Conservation (phyloP, 2,888 invertebrate genomes). For the Phymatocera aterrima region DNA sequence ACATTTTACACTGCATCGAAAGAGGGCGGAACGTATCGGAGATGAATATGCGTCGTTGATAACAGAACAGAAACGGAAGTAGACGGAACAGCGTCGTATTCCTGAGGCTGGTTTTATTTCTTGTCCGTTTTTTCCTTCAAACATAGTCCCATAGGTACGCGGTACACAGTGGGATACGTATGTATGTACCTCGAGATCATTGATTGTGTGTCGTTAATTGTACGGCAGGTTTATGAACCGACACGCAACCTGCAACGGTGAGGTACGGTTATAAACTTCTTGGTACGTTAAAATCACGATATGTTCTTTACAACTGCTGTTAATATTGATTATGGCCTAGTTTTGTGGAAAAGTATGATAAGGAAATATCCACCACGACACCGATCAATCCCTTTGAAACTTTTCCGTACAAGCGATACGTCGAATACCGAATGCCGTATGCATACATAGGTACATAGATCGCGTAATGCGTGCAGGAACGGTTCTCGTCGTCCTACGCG, state of each 20-base stretch:
- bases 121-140: slow-evolving; percentile 19
- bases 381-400: not conserved
- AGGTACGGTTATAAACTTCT: slow-evolving; percentile 41
- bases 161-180: not conserved
- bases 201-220: slow-evolving; percentile 44
- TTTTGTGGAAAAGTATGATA: slow-evolving; percentile 4
- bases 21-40: not conserved
- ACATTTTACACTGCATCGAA: not conserved
- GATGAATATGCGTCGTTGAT: slow-evolving; percentile 8
- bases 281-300: slow-evolving; percentile 42
- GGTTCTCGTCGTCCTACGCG: not conserved
- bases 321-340: slow-evolving; percentile 37
- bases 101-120: not conserved
- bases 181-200: slow-evolving; percentile 31
- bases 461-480: not conserved
- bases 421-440: too few species aligned
- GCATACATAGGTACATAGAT: too few species aligned
- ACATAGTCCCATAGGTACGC: not conserved
- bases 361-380: not conserved
- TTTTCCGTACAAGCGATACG: not conserved
- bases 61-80: not conserved
- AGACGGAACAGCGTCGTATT: not conserved
- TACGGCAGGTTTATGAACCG: slow-evolving; percentile 38
- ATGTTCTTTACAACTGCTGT: slow-evolving; percentile 37
- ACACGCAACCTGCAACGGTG: slow-evolving; percentile 39